A percentile compares a stretch with the other conserved stretches of the same genome.
These are phyloP conservation scores for Globodera ellingtonae DNA, from an alignment of 1,140 invertebrate genomes.

Conservation along the genomic window DNA sequence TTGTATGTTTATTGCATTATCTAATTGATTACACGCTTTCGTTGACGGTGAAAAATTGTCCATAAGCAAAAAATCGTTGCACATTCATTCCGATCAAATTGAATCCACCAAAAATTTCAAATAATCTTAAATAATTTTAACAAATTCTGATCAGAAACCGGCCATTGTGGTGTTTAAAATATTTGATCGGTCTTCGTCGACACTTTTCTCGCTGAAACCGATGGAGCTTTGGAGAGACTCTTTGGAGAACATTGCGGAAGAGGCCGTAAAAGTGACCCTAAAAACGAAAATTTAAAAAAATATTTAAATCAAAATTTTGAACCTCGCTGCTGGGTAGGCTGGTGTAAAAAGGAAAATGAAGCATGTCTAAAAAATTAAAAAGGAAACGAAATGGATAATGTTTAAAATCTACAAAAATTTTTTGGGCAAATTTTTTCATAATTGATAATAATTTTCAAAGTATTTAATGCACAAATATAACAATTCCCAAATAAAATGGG, in stretches of 20 bases:
- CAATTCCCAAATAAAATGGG: no score
- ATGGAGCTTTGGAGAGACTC: slow-evolving; percentile 16
- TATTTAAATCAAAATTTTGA: background rate
- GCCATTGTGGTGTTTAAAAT: slow-evolving; percentile 17
- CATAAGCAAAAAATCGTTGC: slow-evolving; percentile 22
- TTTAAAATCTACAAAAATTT: no score
- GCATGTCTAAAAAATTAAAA: slow-evolving; percentile 10
- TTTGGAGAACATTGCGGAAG: slow-evolving; percentile 11
- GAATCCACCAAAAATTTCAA: slow-evolving; percentile 13
- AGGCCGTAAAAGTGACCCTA: slow-evolving; percentile 23
- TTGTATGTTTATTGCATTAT: background rate
- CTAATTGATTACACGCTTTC: slow-evolving; percentile 12
- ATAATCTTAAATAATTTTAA: background rate
- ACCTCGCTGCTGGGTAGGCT: slow-evolving; percentile 13
- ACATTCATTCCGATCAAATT: slow-evolving; percentile 12
- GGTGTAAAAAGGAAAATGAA: slow-evolving; percentile 25
- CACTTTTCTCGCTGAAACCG: background rate
- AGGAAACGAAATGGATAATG: no score
- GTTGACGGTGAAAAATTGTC: slow-evolving; percentile 16
- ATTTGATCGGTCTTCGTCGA: background rate
- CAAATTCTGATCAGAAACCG: background rate
- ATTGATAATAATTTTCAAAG: no score
- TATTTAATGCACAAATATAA: no score
- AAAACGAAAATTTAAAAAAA: background rate
- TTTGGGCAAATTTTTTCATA: no score